Evolutionary conservation across 1,140 invertebrate species (phyloP), one percentile per base, ranked within the genome.

Genomic region (Phymorhynchus buccinoides): DNA sequence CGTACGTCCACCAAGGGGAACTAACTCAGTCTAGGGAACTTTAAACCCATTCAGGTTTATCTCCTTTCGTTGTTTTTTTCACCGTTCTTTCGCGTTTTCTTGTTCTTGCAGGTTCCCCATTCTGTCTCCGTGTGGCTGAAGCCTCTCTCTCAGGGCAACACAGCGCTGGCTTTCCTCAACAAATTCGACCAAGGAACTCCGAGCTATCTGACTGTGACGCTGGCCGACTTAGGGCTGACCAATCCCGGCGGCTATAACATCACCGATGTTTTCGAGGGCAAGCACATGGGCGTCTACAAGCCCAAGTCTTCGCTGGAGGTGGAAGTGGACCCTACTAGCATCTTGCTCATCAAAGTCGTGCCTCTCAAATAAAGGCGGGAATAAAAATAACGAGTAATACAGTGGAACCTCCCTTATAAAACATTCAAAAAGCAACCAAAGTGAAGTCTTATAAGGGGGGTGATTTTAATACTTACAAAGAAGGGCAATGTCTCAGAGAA

Each of bases 311-410:
- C 96, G 92, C 97, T 99, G 88, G 97, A 97, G 94, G 96, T 98
- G 37, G 96, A 97, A 95, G 97, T 99, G 1, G 98, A 98, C 94
- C 97, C 97, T 88, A 97, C 97, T 92, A 97, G 97, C 87, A 90
- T 91, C 32, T 89, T 83, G 39, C 81, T 83, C 22, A 22, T 83
- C 12, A 83, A 71, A 37, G 3, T 56, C 7, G 41, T 71, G 30
- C 81, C 81, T 9, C 62, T 83, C n/a, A 35, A 68, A 32, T 35
- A 37, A 12, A 37, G 30, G 30, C 30, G 35, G 30, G 37, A 32
- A 62, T 62, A 18, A n/a, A n/a, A n/a, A n/a, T n/a, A n/a, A n/a
- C n/a, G n/a, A n/a, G n/a, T n/a, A n/a, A n/a, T n/a, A n/a, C n/a
- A n/a, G n/a, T n/a, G n/a, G n/a, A n/a, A n/a, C n/a, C n/a, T n/a